Evolutionary conservation across 2,797 vertebrate species (phyloP).

Genomic region (Manis javanica): DNA sequence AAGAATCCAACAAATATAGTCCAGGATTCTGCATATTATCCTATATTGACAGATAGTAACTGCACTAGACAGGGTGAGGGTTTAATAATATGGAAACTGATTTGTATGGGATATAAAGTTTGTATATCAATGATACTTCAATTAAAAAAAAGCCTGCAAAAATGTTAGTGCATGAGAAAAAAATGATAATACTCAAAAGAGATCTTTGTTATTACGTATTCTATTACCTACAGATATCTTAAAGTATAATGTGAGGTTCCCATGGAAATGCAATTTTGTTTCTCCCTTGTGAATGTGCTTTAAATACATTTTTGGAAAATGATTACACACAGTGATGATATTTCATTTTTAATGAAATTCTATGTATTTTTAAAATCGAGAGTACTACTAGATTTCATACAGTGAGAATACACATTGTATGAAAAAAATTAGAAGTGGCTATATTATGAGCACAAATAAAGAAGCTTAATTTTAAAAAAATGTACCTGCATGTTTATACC

Average conservation of each 20-base stretch:
- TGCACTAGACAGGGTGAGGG: too few relatives aligned
- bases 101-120: too few relatives aligned
- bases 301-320: slow-evolving; percentile 23
- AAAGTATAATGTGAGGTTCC: neutral
- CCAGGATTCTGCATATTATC: too few relatives aligned
- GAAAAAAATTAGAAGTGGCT: neutral
- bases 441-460: neutral
- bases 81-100: too few relatives aligned
- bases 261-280: slow-evolving; percentile 1
- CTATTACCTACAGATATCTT: neutral
- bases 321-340: neutral
- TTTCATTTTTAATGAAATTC: neutral
- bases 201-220: neutral
- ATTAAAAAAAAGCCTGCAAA: too few relatives aligned
- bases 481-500: neutral
- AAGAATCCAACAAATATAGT: too few relatives aligned
- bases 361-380: neutral
- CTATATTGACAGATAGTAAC: too few relatives aligned
- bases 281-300: neutral
- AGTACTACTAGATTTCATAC: neutral
- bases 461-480: neutral
- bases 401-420: neutral
- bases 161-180: neutral
- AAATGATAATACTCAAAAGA: neutral
- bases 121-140: too few relatives aligned